Conservation (phyloP, 2,113 vertebrate species). For the Octodon degus region DNA sequence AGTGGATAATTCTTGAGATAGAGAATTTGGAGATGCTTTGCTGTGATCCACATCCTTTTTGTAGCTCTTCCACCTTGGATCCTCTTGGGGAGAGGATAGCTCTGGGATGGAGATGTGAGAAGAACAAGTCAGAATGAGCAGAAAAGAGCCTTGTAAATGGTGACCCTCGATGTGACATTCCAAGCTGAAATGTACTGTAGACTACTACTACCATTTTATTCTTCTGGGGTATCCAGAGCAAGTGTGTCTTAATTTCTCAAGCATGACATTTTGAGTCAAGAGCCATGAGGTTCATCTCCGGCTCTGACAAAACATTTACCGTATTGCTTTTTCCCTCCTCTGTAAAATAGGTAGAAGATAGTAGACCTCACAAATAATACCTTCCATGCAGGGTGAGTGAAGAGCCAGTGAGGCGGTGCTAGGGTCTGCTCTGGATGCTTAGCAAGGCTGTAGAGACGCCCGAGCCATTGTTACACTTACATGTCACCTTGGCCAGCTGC, state of each 20-base stretch:
- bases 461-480: not conserved
- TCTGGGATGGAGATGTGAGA: not conserved
- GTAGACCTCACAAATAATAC: not conserved
- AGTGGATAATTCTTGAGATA: not conserved
- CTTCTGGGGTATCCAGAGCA: not conserved
- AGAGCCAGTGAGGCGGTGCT: not conserved
- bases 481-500: slow-evolving; percentile 48
- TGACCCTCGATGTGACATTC: not conserved
- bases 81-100: not conserved
- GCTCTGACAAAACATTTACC: not conserved
- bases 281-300: not conserved
- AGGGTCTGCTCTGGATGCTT: not conserved
- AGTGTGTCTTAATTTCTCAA: not conserved
- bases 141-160: not conserved
- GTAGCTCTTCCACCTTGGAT: not conserved
- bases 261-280: not conserved
- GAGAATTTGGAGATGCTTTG: not conserved
- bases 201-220: not conserved
- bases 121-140: not conserved
- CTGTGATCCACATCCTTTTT: not conserved
- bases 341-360: not conserved
- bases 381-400: not conserved
- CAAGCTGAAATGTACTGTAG: not conserved
- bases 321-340: not conserved
- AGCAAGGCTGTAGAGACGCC: not conserved